Conservation (phyloP, 35 echinoderm and acorn worm genomes). For the Apostichopus californicus region DNA sequence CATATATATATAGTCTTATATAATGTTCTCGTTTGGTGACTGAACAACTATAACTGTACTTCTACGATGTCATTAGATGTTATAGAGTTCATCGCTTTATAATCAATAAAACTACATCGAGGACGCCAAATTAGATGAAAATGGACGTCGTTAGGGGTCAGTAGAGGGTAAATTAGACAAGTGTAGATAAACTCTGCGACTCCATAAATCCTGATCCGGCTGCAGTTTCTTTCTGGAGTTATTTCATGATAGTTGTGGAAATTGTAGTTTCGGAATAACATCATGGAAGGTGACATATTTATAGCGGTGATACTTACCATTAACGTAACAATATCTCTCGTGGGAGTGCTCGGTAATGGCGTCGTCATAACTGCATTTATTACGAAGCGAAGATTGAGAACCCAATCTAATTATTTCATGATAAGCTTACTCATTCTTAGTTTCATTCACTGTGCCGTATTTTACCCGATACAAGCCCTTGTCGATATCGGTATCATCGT, state of each 20-base stretch:
- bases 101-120: too few relatives aligned
- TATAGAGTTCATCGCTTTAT: too few relatives aligned
- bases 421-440: constrained; percentile 21
- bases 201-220: background rate
- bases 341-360: constrained; percentile 34
- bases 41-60: too few relatives aligned
- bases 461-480: constrained; percentile 36
- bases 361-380: constrained; percentile 29
- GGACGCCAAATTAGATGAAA: too few relatives aligned
- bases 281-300: constrained; percentile 8
- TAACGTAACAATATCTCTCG: constrained; percentile 12
- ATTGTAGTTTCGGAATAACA: background rate
- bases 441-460: constrained; percentile 45
- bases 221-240: background rate
- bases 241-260: background rate
- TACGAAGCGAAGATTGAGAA: background rate
- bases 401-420: constrained; percentile 50
- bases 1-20: too few relatives aligned
- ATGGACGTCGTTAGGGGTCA: too few relatives aligned
- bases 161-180: too few relatives aligned
- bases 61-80: too few relatives aligned
- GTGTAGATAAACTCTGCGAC: background rate
- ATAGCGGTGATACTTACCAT: constrained; percentile 10
- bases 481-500: constrained; percentile 11
- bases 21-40: too few relatives aligned